Evolutionary conservation across 2,888 invertebrate species (phyloP), one percentile per base, ranked within the genome.

Genomic region (Athalia circularis): DNA sequence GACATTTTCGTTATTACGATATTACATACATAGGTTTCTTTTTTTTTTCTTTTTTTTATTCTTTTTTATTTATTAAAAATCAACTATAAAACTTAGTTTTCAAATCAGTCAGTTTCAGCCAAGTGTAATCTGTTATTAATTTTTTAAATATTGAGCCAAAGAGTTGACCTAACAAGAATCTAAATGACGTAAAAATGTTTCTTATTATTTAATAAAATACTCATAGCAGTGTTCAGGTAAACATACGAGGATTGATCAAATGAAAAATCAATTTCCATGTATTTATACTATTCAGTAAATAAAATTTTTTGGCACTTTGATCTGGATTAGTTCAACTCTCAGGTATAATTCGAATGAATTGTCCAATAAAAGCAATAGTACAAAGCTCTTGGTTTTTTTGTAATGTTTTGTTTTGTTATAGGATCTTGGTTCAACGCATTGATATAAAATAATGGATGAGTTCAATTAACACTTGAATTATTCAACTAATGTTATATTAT

Each of bases 321-420:
- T 15, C 29, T 64, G 48, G 6, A n/a, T 52, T 64, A 64, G 11
- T 47, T 75, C 62, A 62, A 62, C 75, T 75, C 64, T 75, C 50
- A 50, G 48, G 48, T 75, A 29, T 29, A 13, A 64, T 50, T n/a
- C 48, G 11, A 72, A 75, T 62, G 62, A 75, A 62, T 62, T 11
- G 48, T 62, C 11, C 13, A 67, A 67, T 75, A 75, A 80, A 79
- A 68, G 76, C 77, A 80, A 75, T 79, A 65, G 77, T 82, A 80
- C 75, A 48, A 70, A 65, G 72, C 72, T 57, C 48, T 29, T 29
- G 29, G 29, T 29, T 29, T 29, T 29, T 29, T 29, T 29, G 29
- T 29, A 29, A 29, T 29, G 29, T 29, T 29, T 29, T 29, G 29
- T 29, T 29, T 29, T 29, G 43, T 62, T 47, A 11, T 48, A 75